Conservation (phyloP, 1,140 invertebrate genomes). For the Patella vulgata region DNA sequence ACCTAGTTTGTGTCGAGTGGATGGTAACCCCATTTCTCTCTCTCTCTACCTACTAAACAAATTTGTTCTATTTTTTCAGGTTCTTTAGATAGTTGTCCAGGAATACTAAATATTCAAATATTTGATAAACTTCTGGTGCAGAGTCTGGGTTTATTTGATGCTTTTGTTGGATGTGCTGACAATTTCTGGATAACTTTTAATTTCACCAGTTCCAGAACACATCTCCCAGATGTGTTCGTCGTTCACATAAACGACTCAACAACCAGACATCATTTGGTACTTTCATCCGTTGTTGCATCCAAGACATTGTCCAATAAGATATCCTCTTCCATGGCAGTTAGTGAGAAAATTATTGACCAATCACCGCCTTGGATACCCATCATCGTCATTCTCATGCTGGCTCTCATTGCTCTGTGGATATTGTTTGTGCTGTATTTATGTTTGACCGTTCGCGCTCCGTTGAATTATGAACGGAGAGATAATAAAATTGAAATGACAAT, state of each 20-base stretch:
- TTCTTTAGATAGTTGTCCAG: slow-evolving; percentile 43
- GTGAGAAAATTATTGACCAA: slow-evolving; percentile 17
- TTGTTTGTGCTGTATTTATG: slow-evolving; percentile 31
- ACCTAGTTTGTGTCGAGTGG: no score
- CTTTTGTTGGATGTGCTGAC: slow-evolving; percentile 45
- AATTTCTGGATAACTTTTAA: slow-evolving; percentile 43
- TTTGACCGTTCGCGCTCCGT: slow-evolving; percentile 19
- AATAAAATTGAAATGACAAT: slow-evolving; percentile 15
- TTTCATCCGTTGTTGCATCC: slow-evolving; percentile 41
- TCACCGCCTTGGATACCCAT: slow-evolving; percentile 45
- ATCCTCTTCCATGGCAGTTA: not conserved
- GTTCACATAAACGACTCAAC: slow-evolving; percentile 48
- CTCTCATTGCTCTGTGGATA: slow-evolving; percentile 24
- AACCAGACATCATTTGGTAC: slow-evolving; percentile 39
- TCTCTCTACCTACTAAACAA: no score
- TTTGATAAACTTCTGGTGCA: slow-evolving; percentile 46
- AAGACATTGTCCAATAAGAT: not conserved
- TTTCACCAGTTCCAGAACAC: slow-evolving; percentile 26
- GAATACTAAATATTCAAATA: slow-evolving; percentile 48
- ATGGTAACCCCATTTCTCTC: no score
- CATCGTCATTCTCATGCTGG: slow-evolving; percentile 30
- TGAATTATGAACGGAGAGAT: slow-evolving; percentile 7
- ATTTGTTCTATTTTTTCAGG: slow-evolving; percentile 40
- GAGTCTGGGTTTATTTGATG: slow-evolving; percentile 44
- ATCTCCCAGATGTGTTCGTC: slow-evolving; percentile 48